Evolutionary conservation across 1,140 invertebrate species (phyloP).

Genomic region (Dryas iulia): DNA sequence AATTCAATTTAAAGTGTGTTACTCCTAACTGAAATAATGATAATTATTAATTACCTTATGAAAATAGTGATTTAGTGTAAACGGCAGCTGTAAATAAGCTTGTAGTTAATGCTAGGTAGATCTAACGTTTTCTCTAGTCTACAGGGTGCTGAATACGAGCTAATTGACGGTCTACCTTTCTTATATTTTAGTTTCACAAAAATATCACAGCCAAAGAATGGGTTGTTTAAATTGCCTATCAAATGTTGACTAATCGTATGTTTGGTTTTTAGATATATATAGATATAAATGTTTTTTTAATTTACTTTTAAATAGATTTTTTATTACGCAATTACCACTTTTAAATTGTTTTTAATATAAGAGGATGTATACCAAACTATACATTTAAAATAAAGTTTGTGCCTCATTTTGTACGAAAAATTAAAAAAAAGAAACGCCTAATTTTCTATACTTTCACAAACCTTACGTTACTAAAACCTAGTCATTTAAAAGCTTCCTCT

Average conservation of each 20-base stretch:
- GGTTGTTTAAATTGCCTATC: slow-evolving; percentile 40
- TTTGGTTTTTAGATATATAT: slow-evolving; percentile 18
- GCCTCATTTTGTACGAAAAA: slow-evolving; percentile 17
- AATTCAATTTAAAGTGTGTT: neutral
- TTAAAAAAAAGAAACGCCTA: slow-evolving; percentile 11
- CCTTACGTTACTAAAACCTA: slow-evolving; percentile 29
- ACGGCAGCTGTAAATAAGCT: slow-evolving; percentile 59
- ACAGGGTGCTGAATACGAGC: slow-evolving; percentile 57
- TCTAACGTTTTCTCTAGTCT: slow-evolving; percentile 63
- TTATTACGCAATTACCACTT: slow-evolving; percentile 12
- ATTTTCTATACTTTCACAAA: slow-evolving; percentile 13
- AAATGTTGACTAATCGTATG: slow-evolving; percentile 23
- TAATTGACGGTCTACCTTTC: slow-evolving; percentile 39
- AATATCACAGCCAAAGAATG: slow-evolving; percentile 44
- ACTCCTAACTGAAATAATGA: neutral
- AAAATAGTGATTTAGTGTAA: neutral
- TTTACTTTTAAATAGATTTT: slow-evolving; percentile 17
- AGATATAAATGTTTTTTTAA: slow-evolving; percentile 18
- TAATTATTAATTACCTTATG: neutral
- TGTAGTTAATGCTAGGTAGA: slow-evolving; percentile 57
- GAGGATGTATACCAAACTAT: slow-evolving; percentile 12
- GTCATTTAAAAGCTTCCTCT: slow-evolving; percentile 24
- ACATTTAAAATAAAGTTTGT: slow-evolving; percentile 20
- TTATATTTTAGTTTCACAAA: slow-evolving; percentile 26
- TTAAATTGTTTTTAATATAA: slow-evolving; percentile 23